Evolutionary conservation across 2,797 vertebrate species (phyloP).

Genomic region (Crax fasciolata): DNA sequence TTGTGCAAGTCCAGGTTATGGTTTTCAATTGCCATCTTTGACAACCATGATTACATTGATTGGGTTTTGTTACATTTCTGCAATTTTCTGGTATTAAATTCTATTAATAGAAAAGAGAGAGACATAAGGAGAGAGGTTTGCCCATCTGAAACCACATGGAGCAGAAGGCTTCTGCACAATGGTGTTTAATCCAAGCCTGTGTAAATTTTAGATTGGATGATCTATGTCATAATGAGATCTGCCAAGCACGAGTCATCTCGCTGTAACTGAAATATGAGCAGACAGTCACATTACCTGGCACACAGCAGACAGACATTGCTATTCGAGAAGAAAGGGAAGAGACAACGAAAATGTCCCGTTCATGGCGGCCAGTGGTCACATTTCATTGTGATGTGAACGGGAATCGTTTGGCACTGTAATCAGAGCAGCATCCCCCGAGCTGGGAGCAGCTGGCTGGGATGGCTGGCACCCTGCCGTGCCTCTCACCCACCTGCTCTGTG

Average conservation of each 20-base stretch:
- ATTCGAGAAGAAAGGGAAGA: conserved; percentile 60
- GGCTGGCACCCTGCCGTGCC: not conserved
- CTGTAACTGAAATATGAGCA: conserved; percentile 56
- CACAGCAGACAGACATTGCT: conserved; percentile 70
- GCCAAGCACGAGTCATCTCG: conserved; percentile 72
- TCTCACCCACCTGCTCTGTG: not conserved
- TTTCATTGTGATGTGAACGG: conserved; percentile 65
- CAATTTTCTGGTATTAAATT: not conserved
- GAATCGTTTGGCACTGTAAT: conserved; percentile 77
- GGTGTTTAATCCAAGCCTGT: conserved; percentile 62
- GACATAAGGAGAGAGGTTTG: not conserved
- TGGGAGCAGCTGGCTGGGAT: not conserved
- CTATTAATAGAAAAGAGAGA: not conserved
- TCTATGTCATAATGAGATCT: conserved; percentile 76
- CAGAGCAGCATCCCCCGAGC: conserved; percentile 44
- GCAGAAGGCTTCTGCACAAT: not conserved
- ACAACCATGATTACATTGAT: not conserved
- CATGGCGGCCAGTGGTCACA: conserved; percentile 52
- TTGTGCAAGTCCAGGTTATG: not conserved
- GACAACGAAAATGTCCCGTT: conserved; percentile 64
- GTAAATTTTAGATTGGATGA: conserved; percentile 67
- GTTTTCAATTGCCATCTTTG: not conserved
- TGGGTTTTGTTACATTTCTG: not conserved
- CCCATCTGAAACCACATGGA: conserved; percentile 8
- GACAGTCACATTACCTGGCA: conserved; percentile 68